These are phyloP conservation scores for Adelges cooleyi DNA, from an alignment of 1,140 invertebrate species.

Conservation along the genomic window DNA sequence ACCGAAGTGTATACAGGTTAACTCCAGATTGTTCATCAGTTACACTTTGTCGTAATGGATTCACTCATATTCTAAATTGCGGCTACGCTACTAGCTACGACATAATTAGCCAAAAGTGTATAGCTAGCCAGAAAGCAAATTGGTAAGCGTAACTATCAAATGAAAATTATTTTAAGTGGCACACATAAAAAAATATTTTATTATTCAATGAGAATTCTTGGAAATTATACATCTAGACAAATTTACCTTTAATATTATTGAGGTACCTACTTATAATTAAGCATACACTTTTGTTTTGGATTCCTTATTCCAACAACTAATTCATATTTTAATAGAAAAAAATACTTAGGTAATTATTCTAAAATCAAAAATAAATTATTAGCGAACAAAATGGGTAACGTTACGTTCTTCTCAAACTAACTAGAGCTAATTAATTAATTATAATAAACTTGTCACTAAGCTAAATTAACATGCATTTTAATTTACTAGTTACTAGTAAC, in stretches of 20 bases:
- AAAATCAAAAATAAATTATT: too few species aligned
- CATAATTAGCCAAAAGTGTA: conserved; percentile 30
- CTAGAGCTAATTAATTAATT: too few species aligned
- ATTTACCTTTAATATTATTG: neutral
- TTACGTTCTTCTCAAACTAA: too few species aligned
- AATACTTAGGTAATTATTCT: too few species aligned
- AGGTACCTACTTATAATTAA: too few species aligned
- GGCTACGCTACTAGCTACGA: conserved; percentile 32
- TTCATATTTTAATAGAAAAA: neutral
- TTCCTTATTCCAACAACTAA: neutral
- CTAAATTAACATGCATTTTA: too few species aligned
- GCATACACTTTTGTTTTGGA: neutral
- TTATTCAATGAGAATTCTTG: neutral
- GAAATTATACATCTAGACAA: too few species aligned
- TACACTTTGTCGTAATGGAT: conserved; percentile 32
- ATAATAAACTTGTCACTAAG: too few species aligned
- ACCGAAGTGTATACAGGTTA: conserved; percentile 31
- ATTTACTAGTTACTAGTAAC: too few species aligned
- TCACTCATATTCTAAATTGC: conserved; percentile 33
- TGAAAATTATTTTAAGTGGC: neutral
- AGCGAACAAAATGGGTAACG: too few species aligned
- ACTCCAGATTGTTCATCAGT: conserved; percentile 34
- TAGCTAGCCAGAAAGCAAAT: conserved; percentile 31
- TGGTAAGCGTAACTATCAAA: conserved; percentile 31
- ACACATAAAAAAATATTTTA: neutral